Evolutionary conservation across 2,113 vertebrate species (phyloP), one percentile per base, ranked within the genome.

Genomic region (Urocolius indicus): DNA sequence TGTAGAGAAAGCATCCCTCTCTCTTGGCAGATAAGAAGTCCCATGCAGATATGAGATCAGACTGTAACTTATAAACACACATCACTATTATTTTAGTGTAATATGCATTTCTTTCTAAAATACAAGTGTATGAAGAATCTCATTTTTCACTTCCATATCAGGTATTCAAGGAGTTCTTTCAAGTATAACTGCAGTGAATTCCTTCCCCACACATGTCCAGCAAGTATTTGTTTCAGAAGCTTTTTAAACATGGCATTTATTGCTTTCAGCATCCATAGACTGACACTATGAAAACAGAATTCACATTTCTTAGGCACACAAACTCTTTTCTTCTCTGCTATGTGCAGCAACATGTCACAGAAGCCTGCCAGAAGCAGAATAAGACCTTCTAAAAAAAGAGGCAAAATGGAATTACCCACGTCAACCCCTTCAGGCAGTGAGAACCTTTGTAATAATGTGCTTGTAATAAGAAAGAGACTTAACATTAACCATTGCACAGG

Each of bases 41-140:
- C 46, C 3, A 4, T 2, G 74, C 75, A 57, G 34, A 5, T 1
- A 38, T 0, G 30, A 36, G 55, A 30, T 4, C 34, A 23, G 11
- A 6, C 0, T 22, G 16, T 18, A 7, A 26, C 63, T 54, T 13
- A 16, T 13, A 17, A 29, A 6, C 14, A 18, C 0, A 5, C 5
- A 17, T 3, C 16, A 0, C 48, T 29, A 2, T 5, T n/a, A 21
- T 23, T 41, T 20, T 0, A 23, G 12, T 41, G 41, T 3, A 43
- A 61, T 3, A 8, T 0, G 0, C 4, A 13, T 21, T 63, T 71
- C 62, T 54, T 54, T 30, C 34, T 45, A 41, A 41, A 65, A 63
- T 3, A 21, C 24, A 9, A 34, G 10, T 1, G 45, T 2, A n/a
- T 1, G 1, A 49, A 46, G 34, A 49, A 41, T 21, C 2, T 61